A percentile compares a stretch with the other conserved stretches of the same genome.
Conservation (phyloP, 2,113 vertebrate genomes). For the Actenoides hombroni region DNA sequence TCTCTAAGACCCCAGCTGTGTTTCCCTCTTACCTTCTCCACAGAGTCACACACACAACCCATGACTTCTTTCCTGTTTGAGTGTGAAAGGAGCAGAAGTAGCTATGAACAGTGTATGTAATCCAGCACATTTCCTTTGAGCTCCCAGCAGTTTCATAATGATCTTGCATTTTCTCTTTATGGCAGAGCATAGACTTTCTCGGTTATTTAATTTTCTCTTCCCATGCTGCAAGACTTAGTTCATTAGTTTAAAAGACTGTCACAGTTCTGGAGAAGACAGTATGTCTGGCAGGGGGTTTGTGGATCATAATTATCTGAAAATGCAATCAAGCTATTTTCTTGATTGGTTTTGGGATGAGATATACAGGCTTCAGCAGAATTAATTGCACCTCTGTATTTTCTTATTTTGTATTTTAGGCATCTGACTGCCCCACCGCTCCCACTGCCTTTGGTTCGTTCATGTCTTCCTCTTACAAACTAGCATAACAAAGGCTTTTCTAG, state of each 20-base stretch:
- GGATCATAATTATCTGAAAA: conserved; percentile 17
- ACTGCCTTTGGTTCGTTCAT: neutral
- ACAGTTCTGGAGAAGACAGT: neutral
- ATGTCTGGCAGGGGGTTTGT: neutral
- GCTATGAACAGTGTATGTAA: neutral
- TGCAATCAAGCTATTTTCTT: neutral
- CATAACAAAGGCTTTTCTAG: neutral
- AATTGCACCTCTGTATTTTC: neutral
- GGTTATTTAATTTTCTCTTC: conserved; percentile 5
- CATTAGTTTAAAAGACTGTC: conserved; percentile 9
- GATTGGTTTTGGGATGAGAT: conserved; percentile 8
- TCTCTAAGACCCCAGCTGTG: neutral
- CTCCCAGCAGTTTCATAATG: neutral
- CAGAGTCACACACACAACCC: neutral
- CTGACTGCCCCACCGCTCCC: neutral
- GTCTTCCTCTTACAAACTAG: neutral
- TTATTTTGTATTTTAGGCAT: neutral
- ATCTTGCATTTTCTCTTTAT: neutral
- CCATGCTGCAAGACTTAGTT: neutral
- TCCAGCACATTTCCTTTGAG: neutral
- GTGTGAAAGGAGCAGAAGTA: neutral
- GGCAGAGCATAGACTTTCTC: neutral
- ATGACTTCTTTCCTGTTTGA: neutral
- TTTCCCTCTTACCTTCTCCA: neutral
- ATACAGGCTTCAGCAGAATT: neutral